phyloP scores from a whole-genome alignment of 2,797 vertebrate species.

The Poeciliopsis gracilis region DNA sequence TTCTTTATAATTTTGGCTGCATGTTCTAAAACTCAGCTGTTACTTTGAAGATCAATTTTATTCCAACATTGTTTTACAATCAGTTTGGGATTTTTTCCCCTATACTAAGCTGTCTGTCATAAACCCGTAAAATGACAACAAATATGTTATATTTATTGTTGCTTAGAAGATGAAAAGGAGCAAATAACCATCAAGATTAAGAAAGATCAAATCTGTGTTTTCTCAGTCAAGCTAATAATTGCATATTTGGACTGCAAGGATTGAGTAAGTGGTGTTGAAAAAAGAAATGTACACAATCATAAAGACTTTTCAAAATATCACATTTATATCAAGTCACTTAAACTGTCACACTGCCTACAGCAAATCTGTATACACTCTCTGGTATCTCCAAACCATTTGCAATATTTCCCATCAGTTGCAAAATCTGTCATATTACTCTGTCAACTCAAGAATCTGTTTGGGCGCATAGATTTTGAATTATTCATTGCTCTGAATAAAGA shows the following conservation, averaged over 20 bases:
- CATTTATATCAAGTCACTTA: conserved; percentile 18
- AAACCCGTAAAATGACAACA: neutral
- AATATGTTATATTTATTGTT: neutral
- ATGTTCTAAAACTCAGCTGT: neutral
- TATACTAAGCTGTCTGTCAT: neutral
- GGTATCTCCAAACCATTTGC: conserved; percentile 58
- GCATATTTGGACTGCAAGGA: neutral
- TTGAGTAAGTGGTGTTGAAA: neutral
- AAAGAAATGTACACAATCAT: conserved; percentile 9
- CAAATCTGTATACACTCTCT: conserved; percentile 41
- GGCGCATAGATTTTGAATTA: conserved; percentile 76
- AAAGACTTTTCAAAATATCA: conserved; percentile 29
- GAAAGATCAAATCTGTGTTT: neutral
- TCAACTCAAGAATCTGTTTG: conserved; percentile 74
- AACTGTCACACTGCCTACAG: conserved; percentile 20
- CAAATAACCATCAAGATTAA: conserved; percentile 19
- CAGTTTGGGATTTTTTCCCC: neutral
- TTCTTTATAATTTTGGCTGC: neutral
- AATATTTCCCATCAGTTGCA: conserved; percentile 62
- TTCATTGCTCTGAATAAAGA: conserved; percentile 75
- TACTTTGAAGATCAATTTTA: neutral
- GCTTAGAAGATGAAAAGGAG: conserved; percentile 13
- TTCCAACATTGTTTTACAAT: neutral
- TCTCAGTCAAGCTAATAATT: conserved; percentile 2
- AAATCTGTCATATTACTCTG: conserved; percentile 72